Evolutionary conservation across 2,797 vertebrate genomes (phyloP), one percentile per base, ranked within the genome.

Genomic region (Choloepus didactylus): DNA sequence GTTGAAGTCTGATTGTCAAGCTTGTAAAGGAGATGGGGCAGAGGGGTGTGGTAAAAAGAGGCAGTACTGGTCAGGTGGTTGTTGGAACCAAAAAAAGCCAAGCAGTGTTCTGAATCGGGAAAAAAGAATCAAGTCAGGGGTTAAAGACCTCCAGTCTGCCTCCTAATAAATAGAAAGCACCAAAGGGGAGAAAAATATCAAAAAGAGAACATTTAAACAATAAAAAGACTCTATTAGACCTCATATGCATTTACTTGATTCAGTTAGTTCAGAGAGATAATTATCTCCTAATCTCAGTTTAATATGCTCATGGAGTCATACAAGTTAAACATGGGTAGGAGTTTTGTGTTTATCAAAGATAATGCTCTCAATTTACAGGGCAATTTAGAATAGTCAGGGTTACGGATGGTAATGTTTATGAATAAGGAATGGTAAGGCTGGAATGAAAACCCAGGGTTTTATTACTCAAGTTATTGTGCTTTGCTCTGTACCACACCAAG

Each of bases 91-190:
- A 86, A 89, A 95, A 86, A 31, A 54, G 29, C 18, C n/a, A 56
- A 76, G 23, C 29, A 93, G 70, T 35, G 25, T 54, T 89, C 38
- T 54, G 25, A 90, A 35, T 88, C 77, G 92, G 49, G 81, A 83
- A 95, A 49, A 95, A 93, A 79, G 35, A 81, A 80, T 86, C 23
- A 89, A 95, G 56, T 85, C 77, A 81, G 23, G 41, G 81, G 81
- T 88, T 96, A 95, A 90, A 66, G 64, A 92, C 59, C 91, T 94
- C 70, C 29, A 93, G 80, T 38, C 54, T 86, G 73, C 41, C 60
- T 90, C 88, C 73, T 44, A 96, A 89, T 81, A 95, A 97, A 85
- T 75, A 95, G 73, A 84, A 96, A 96, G 93, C 70, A 94, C 46
- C 82, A 93, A 69, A 86, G 59, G 46, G 88, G 86, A 67, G 80